These are phyloP conservation scores for Upupa epops DNA, from an alignment of 2,113 vertebrate species.

Conservation along the genomic window DNA sequence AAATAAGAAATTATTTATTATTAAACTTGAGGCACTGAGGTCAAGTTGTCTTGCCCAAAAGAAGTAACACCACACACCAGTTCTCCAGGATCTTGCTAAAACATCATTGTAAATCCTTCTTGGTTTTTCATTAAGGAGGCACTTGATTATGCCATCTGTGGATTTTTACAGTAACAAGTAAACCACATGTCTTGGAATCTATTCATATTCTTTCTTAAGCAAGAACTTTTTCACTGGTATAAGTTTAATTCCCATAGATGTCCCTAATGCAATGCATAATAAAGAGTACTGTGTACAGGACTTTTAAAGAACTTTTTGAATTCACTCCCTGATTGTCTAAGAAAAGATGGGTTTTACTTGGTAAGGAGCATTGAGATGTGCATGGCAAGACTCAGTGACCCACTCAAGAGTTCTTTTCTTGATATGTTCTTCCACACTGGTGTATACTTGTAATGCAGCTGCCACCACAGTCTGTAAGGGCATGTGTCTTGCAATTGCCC, in stretches of 20 bases:
- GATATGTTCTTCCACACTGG: background rate
- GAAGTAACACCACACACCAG: rapidly evolving
- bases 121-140: rapidly evolving
- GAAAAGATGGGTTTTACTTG: background rate
- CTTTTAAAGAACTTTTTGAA: background rate
- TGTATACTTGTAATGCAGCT: background rate
- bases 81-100: background rate
- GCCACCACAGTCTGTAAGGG: background rate
- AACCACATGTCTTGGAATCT: background rate
- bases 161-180: background rate
- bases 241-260: background rate
- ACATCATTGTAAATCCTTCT: background rate
- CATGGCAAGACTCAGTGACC: background rate
- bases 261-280: rapidly evolving
- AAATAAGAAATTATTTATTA: background rate
- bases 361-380: background rate
- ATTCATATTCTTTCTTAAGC: background rate
- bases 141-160: background rate
- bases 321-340: background rate
- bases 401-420: background rate
- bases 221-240: background rate
- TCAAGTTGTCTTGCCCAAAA: background rate
- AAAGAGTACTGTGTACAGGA: background rate
- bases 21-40: background rate
- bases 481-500: background rate